Evolutionary conservation across 2,113 vertebrate species (phyloP).

Genomic region (Atlantisia rogersi): DNA sequence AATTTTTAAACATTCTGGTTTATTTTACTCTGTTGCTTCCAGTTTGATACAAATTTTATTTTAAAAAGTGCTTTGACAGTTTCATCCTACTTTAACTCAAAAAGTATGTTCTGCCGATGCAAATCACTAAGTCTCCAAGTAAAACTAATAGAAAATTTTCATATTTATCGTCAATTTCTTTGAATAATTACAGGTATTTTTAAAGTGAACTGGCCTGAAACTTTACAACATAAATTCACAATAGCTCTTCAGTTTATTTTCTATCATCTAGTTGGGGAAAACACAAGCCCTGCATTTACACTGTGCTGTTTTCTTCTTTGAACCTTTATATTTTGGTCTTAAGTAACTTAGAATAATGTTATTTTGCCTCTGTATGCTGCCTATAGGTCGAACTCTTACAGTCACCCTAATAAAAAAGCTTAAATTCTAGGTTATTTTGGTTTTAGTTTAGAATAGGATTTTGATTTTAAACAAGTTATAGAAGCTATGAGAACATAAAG

Average conservation of each 20-base stretch:
- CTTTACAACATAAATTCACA: not conserved
- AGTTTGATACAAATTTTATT: not conserved
- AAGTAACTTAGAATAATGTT: not conserved
- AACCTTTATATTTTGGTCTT: not conserved
- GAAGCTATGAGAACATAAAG: too few species aligned
- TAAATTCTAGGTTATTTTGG: too few species aligned
- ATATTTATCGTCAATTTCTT: not conserved
- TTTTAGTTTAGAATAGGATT: too few species aligned
- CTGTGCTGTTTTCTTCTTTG: not conserved
- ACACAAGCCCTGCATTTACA: not conserved
- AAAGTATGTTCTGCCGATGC: not conserved
- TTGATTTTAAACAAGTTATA: too few species aligned
- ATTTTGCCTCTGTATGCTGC: not conserved
- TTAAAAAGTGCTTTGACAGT: not conserved
- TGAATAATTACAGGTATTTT: not conserved
- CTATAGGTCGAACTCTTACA: not conserved
- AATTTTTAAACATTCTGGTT: not conserved
- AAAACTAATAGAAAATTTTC: not conserved
- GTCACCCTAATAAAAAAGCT: too few species aligned
- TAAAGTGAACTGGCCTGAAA: not conserved
- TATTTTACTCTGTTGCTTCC: not conserved
- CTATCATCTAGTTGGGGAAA: not conserved
- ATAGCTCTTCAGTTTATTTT: not conserved
- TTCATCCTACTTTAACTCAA: not conserved
- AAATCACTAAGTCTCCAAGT: not conserved